Evolutionary conservation across 2,797 vertebrate species (phyloP), one percentile per base, ranked within the genome.

Genomic region (Cynodonichthys magdalenae): DNA sequence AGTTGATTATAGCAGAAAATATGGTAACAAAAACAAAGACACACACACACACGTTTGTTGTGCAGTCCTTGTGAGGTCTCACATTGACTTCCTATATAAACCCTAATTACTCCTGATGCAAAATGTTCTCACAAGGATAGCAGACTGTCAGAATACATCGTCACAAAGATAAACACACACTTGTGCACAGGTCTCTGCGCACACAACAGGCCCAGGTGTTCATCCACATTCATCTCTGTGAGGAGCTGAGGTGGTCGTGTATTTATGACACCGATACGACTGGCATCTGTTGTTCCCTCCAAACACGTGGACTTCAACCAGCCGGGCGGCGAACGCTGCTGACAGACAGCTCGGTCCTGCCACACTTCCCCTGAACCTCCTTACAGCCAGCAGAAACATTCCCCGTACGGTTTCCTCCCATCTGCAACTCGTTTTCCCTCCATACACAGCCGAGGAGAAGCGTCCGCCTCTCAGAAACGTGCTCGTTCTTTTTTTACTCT

Each of bases 341-440:
- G 68, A 65, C 68, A 39, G 20, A 55, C 57, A 50, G 28, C 27
- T 6, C 1, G 12, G 20, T n/a, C 58, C 49, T 52, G 42, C 39
- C n/a, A n/a, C n/a, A n/a, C n/a, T n/a, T n/a, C n/a, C n/a, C n/a
- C n/a, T n/a, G n/a, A n/a, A n/a, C n/a, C n/a, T 31, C 41, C 41
- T 67, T 48, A 55, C 12, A 46, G 48, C 20, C 42, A 42, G 57
- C 44, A 47, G 6, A 45, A 66, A 71, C 69, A 29, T 39, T 12
- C n/a, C n/a, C n/a, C n/a, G n/a, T n/a, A n/a, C n/a, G n/a, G n/a
- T n/a, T 49, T 46, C 53, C 77, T 71, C 63, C 72, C 76, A 74
- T 63, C 58, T 77, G 75, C 39, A 74, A 74, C 45, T 56, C 46
- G 70, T 78, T 83, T 82, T 67, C 80, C 70, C 53, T 63, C 75